Base-by-base conservation (phyloP, 2,888 invertebrate genomes). In the Cylloceria caligata region DNA sequence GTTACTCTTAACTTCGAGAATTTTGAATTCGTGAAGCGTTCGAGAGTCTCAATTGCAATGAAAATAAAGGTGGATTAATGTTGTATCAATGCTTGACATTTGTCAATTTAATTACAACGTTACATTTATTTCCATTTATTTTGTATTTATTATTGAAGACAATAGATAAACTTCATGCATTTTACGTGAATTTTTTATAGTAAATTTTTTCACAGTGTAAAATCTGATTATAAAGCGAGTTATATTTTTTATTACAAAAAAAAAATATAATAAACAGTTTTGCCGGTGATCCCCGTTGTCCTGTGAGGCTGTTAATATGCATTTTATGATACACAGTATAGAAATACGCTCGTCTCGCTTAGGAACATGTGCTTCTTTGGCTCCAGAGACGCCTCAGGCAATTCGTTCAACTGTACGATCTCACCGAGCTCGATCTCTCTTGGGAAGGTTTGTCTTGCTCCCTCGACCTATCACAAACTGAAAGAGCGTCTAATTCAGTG, bases 361-460 rank as follows among this genome's bases (percentile, higher is more conserved):
- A 52, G 72, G 19, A 72, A 67, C 34, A 39, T 5, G 47, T 55
- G 52, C 21, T 69, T 80, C 64, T 47, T 55, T 24, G 42, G 49
- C 52, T 76, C 19, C 72, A 16, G 55, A 62, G 72, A 69, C 19
- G 72, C 81, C 73, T 55, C 30, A 39, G 73, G 81, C 77, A 68
- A 72, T 69, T 73, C 60, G 69, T 30, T 75, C 64, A 24, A 34
- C 49, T 24, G 47, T 68, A 36, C 42, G 52, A 77, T 81, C 52
- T 77, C 67, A n/a, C 36, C 73, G 13, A 69, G 77, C 42, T 49
- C 62, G 52, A 73, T 77, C 77, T 73, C 77, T 76, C 65, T n/a
- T 57, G 69, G 65, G 75, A 74, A 75, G 65, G 67, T 80, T 75
- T 80, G 75, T 80, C 75, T 71, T 75, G 69, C 80, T 72, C 69